Base-by-base conservation (phyloP, 2,888 invertebrate genomes). In the Clostera curtula region DNA sequence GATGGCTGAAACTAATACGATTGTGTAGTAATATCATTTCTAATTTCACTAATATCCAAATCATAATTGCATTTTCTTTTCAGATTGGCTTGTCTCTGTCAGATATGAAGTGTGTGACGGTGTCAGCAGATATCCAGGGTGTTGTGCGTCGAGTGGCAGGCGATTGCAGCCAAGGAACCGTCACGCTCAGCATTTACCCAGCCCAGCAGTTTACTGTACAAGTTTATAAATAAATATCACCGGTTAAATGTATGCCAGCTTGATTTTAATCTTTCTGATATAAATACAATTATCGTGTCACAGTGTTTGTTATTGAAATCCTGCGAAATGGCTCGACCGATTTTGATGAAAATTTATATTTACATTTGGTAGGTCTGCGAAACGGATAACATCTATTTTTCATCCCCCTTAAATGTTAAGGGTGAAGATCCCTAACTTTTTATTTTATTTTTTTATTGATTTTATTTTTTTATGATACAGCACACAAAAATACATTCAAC, bases 21-120 rank as follows among this genome's bases (percentile, higher is more conserved):
- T n/a, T n/a, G n/a, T n/a, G n/a, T n/a, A n/a, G n/a, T n/a, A n/a
- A n/a, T n/a, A n/a, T n/a, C n/a, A n/a, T n/a, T n/a, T n/a, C n/a
- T n/a, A n/a, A n/a, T n/a, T n/a, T n/a, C n/a, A n/a, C n/a, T n/a
- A n/a, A n/a, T n/a, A n/a, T n/a, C n/a, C n/a, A n/a, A n/a, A n/a
- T n/a, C n/a, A n/a, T n/a, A n/a, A n/a, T n/a, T n/a, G n/a, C n/a
- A n/a, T 9, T 28, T 16, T 9, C 5, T 17, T 58, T 54, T 7
- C 52, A 65, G 65, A 46, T 65, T 5, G 54, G 47, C 2, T 38
- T 65, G 12, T 40, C 44, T 0, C 16, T 56, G 1, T 37, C 41
- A 3, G 48, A 36, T 6, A 62, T 62, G 59, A 48, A 45, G 10
- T 65, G 65, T 12, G 40, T 65, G 11, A 63, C 57, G 3, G 50